These are phyloP conservation scores for Spodoptera picta DNA, from an alignment of 2,888 invertebrate species.

Conservation along the genomic window DNA sequence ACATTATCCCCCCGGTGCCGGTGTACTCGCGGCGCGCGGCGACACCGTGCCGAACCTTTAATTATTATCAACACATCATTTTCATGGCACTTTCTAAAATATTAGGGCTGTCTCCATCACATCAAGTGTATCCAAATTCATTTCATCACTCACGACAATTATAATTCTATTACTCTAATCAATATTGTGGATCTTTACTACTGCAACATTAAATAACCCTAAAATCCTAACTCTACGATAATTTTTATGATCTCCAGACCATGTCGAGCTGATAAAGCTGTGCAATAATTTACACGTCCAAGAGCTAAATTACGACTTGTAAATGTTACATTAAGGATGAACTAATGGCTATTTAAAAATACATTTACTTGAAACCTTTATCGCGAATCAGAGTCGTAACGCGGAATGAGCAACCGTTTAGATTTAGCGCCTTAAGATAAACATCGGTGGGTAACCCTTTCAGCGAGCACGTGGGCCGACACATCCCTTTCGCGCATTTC, in stretches of 20 bases:
- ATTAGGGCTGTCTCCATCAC: conserved; percentile 75
- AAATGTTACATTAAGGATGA: conserved; percentile 48
- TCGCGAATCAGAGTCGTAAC: conserved; percentile 59
- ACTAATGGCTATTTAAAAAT: conserved; percentile 54
- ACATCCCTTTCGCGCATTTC: conserved; percentile 86
- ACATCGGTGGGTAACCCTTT: conserved; percentile 83
- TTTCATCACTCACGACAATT: conserved; percentile 25
- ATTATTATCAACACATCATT: conserved; percentile 89
- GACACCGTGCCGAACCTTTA: conserved; percentile 86
- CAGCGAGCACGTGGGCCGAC: conserved; percentile 76
- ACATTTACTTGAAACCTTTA: conserved; percentile 51
- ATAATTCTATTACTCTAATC: conserved; percentile 27
- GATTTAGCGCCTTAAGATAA: conserved; percentile 81
- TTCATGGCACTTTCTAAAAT: conserved; percentile 80
- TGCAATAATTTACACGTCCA: conserved; percentile 54
- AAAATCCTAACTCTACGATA: conserved; percentile 19
- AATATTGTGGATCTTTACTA: conserved; percentile 18
- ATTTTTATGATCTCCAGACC: conserved; percentile 50
- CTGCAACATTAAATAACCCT: conserved; percentile 40
- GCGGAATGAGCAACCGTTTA: conserved; percentile 76
- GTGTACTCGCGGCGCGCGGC: conserved; percentile 74
- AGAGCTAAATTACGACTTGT: conserved; percentile 46
- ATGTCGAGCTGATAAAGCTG: conserved; percentile 51
- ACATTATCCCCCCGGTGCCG: conserved; percentile 82
- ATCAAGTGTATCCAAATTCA: too few relatives aligned